A percentile compares a stretch with the other conserved stretches of the same genome.
Evolutionary conservation across 2,888 invertebrate genomes (phyloP).

Genomic region (Electrophaes corylata): DNA sequence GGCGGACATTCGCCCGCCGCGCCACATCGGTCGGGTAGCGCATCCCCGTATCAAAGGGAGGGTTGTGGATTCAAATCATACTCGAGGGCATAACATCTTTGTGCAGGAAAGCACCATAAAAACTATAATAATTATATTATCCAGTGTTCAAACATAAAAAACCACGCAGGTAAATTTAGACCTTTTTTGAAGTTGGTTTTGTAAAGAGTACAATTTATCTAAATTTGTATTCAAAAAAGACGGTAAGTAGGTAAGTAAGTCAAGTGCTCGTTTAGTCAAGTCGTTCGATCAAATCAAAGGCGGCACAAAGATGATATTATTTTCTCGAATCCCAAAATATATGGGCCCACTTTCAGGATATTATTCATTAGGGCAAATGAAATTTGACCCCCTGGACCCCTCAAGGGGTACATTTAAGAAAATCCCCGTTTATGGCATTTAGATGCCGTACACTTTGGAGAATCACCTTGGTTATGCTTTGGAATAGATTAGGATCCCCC

Average conservation of each 20-base stretch:
- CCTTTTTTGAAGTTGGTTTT: no score
- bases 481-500: conserved; percentile 30
- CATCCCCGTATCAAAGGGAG: no score
- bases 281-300: conserved; percentile 37
- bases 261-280: conserved; percentile 21
- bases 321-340: conserved; percentile 71
- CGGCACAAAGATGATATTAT: conserved; percentile 49
- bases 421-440: conserved; percentile 40
- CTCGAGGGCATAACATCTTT: no score
- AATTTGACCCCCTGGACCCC: conserved; percentile 59
- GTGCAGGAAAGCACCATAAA: no score
- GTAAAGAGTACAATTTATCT: not conserved
- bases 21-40: no score
- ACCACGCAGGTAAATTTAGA: no score
- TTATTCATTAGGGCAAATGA: conserved; percentile 74
- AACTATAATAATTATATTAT: no score
- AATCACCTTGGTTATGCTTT: conserved; percentile 34
- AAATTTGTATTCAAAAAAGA: not conserved
- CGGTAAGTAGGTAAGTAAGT: conserved; percentile 9
- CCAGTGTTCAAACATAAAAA: no score
- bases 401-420: conserved; percentile 28
- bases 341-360: conserved; percentile 65
- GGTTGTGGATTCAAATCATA: no score
- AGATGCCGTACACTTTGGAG: conserved; percentile 27
- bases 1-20: no score